Percentiles rank a stretch among this genome's conserved stretches.
phyloP scores from a whole-genome alignment of 2,888 invertebrate genomes.

The Drosophila kanekoi region DNA sequence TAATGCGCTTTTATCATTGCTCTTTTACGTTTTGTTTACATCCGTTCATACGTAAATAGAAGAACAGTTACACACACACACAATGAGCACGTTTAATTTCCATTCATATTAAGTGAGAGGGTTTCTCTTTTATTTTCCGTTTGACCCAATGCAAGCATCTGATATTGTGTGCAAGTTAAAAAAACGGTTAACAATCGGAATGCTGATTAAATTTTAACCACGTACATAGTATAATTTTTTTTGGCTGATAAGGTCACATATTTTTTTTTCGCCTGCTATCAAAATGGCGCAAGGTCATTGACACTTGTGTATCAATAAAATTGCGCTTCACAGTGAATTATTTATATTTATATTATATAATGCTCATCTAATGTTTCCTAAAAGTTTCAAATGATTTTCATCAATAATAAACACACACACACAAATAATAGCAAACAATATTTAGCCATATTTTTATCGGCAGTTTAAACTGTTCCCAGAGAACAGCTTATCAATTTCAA shows the following conservation, averaged over 20 bases:
- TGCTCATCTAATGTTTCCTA: not conserved
- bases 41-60: conserved; percentile 64
- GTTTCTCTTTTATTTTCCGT: not conserved
- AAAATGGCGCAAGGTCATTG: conserved; percentile 54
- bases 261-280: conserved; percentile 54
- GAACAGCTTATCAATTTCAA: conserved; percentile 34
- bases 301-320: conserved; percentile 29
- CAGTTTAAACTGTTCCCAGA: not conserved
- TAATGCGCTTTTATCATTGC: conserved; percentile 64
- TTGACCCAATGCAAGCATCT: not conserved
- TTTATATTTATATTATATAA: not conserved
- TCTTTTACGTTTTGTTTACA: conserved; percentile 67
- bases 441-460: not conserved
- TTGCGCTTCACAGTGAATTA: not conserved
- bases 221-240: not conserved
- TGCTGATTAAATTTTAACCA: not conserved
- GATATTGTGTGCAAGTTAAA: not conserved
- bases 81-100: conserved; percentile 22
- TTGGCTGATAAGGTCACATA: conserved; percentile 38
- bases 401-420: not conserved
- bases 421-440: not conserved
- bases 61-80: conserved; percentile 18
- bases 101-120: conserved; percentile 30
- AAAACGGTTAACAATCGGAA: not conserved
- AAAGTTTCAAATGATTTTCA: not conserved